Percentiles rank a stretch among this genome's conserved stretches.
These are phyloP conservation scores for Orientallactaga bullata DNA, from an alignment of 2,113 vertebrate species.

Conservation along the genomic window DNA sequence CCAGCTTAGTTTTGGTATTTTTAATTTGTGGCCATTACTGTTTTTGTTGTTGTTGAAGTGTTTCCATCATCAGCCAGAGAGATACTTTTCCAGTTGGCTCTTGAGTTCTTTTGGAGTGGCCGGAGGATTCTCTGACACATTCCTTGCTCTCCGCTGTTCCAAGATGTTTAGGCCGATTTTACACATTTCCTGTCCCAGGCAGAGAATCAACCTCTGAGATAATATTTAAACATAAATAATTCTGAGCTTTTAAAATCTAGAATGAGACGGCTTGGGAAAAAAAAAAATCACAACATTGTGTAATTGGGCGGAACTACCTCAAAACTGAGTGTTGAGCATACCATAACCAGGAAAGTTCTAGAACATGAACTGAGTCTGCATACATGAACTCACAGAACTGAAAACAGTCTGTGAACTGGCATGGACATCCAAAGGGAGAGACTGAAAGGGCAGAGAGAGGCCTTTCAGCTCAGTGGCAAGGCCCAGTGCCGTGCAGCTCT, in stretches of 20 bases:
- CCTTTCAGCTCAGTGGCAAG: neutral
- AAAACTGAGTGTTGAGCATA: neutral
- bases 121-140: constrained; percentile 37
- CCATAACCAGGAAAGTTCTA: neutral
- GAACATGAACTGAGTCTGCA: neutral
- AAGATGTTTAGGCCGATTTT: constrained; percentile 57
- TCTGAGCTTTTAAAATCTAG: constrained; percentile 43
- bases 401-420: neutral
- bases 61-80: constrained; percentile 58
- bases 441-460: neutral
- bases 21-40: neutral
- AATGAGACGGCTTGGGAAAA: constrained; percentile 24
- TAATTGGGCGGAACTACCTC: neutral
- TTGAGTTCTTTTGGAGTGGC: constrained; percentile 27
- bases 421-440: neutral
- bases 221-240: constrained; percentile 49
- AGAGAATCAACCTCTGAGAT: constrained; percentile 39
- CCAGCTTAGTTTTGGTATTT: too few species aligned
- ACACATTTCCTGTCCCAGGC: constrained; percentile 47
- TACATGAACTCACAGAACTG: neutral
- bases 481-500: too few species aligned
- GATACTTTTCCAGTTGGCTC: constrained; percentile 18
- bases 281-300: constrained; percentile 2
- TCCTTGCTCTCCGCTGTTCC: constrained; percentile 47
- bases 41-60: constrained; percentile 48